Evolutionary conservation across 35 echinoderm and acorn worm genomes (phyloP), one percentile per base, ranked within the genome.

Genomic region (Apostichopus californicus): DNA sequence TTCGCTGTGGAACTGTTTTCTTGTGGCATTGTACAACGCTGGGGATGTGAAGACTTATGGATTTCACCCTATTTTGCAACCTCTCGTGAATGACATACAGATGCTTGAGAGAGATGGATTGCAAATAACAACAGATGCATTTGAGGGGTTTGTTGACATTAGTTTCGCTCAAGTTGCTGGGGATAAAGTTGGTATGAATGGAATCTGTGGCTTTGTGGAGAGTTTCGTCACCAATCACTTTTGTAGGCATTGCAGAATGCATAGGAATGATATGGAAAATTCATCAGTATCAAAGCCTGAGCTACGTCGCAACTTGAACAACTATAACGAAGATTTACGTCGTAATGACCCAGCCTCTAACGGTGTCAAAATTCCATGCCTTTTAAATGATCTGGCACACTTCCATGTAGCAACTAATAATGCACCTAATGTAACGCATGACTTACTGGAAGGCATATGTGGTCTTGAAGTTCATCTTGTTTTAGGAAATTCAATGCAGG

Each of bases 361-460:
- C 57, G 95, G 95, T 12, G 60, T 94, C 58, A 90, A 86, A 86
- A 11, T 55, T 26, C 8, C 9, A 8, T 90, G 88, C 11, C 9
- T 70, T 8, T 83, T 90, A 78, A 94, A 94, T 90, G 77, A 94
- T 8, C 20, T 94, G 13, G 15, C 59, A 34, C 71, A 73, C 54
- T 93, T 93, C 79, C 85, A 89, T n/a, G 78, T 78, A 23, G 54
- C 6, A 1, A 90, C 59, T 46, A 79, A 91, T 79, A 82, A 54
- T 81, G 58, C 92, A 26, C 92, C 75, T 8, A 84, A 90, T 15
- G 55, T 94, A 25, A 94, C 89, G 92, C 92, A 94, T 68, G 92
- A 94, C 57, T 15, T 94, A 5, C 79, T 94, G 56, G 92, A 94
- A 61, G 86, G 87, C n/a, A 53, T 94, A 25, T 94, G 92, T 61